A percentile compares a stretch with the other conserved stretches of the same genome.
phyloP scores from a whole-genome alignment of 2,888 invertebrate species.

The Drosophila greeni region DNA sequence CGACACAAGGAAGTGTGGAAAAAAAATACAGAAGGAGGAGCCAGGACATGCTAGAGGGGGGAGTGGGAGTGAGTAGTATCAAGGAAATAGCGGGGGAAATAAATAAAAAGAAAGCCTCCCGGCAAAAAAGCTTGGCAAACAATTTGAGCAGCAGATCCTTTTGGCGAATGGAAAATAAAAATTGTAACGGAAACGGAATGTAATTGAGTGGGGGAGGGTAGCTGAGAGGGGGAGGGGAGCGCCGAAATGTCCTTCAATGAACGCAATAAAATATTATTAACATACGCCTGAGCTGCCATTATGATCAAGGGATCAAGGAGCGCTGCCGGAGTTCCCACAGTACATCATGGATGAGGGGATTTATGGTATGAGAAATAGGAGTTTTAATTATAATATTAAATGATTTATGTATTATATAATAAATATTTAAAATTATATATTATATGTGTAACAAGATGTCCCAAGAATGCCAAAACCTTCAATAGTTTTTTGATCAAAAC shows the following conservation, averaged over 20 bases:
- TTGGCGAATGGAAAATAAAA: constrained; percentile 18
- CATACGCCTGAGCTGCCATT: constrained; percentile 14
- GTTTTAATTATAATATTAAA: background rate
- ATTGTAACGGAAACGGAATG: constrained; percentile 15
- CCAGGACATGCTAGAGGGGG: background rate
- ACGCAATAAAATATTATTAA: constrained; percentile 29
- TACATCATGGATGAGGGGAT: constrained; percentile 11
- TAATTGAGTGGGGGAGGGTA: background rate
- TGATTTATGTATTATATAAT: no score
- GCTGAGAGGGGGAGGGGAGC: background rate
- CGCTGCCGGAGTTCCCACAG: constrained; percentile 26
- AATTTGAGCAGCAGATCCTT: constrained; percentile 37
- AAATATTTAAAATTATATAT: no score
- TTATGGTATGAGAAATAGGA: background rate
- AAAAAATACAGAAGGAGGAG: constrained; percentile 2
- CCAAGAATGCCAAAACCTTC: no score
- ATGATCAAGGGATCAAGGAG: constrained; percentile 8
- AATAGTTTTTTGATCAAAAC: no score
- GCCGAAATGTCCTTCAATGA: constrained; percentile 27
- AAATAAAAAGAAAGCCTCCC: constrained; percentile 25
- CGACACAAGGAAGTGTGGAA: constrained; percentile 11
- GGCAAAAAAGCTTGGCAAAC: constrained; percentile 40
- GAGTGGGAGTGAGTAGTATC: background rate
- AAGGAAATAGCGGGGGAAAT: background rate
- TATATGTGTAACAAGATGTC: no score